Conservation (phyloP, 2,113 vertebrate genomes). For the Desmodus rotundus region DNA sequence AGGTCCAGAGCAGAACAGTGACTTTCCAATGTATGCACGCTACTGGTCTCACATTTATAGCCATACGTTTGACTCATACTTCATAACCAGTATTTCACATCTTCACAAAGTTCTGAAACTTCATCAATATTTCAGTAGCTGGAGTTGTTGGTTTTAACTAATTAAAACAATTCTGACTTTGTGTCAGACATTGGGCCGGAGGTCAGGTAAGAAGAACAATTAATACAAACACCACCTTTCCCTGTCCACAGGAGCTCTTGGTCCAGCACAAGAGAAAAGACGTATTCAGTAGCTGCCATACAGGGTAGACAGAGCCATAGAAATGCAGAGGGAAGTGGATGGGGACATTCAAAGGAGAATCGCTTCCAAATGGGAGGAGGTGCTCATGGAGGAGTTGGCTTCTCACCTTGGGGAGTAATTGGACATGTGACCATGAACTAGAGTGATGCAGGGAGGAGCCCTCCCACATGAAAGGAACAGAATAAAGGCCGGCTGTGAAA, state of each 20-base stretch:
- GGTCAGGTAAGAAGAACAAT: neutral
- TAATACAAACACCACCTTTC: neutral
- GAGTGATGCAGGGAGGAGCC: neutral
- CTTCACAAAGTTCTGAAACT: neutral
- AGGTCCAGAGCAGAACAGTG: neutral
- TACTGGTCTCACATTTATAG: no score
- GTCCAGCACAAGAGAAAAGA: neutral
- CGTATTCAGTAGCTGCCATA: neutral
- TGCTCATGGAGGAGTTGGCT: neutral
- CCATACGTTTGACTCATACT: neutral
- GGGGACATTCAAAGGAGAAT: neutral
- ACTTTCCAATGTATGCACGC: fast-evolving
- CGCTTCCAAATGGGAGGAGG: neutral
- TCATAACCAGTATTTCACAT: neutral
- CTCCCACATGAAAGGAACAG: fast-evolving
- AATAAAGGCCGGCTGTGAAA: neutral
- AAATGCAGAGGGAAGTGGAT: neutral
- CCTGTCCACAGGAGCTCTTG: neutral
- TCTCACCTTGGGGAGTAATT: neutral
- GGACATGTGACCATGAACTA: neutral
- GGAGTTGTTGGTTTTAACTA: neutral
- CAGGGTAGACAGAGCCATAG: no score
- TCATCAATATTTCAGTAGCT: neutral
- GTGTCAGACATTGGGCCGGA: neutral
- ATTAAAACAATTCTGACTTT: neutral